These are phyloP conservation scores for Cyclura pinguis DNA, from an alignment of 2,797 vertebrate species.

Conservation along the genomic window DNA sequence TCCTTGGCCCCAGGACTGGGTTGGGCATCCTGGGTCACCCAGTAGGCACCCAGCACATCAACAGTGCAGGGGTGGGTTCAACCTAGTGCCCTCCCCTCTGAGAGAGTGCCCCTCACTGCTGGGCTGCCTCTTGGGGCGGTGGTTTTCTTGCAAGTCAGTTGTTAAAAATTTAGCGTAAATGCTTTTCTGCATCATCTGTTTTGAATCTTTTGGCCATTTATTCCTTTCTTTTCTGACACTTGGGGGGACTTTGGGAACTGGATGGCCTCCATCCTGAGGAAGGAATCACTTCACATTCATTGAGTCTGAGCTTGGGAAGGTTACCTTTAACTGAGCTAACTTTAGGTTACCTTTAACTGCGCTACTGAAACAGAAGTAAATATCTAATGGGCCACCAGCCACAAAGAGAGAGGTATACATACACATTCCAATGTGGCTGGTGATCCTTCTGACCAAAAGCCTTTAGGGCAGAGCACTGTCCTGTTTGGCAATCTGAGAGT, in stretches of 20 bases:
- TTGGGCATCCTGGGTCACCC: no score
- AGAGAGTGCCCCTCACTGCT: neutral
- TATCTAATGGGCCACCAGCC: no score
- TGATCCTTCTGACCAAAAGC: neutral
- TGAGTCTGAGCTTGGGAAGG: neutral
- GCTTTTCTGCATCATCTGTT: rapidly evolving
- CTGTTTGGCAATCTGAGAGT: neutral
- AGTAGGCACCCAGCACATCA: neutral
- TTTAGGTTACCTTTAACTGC: neutral
- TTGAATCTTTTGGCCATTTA: neutral
- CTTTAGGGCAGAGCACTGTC: neutral
- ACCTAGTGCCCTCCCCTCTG: no score
- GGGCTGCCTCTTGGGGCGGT: neutral
- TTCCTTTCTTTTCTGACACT: neutral
- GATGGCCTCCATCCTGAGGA: rapidly evolving
- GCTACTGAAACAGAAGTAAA: neutral
- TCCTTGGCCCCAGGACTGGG: no score
- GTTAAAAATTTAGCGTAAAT: neutral
- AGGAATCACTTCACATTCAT: neutral
- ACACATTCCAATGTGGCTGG: no score
- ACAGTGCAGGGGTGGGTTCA: neutral
- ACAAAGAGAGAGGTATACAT: no score
- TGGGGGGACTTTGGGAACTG: constrained; percentile 5
- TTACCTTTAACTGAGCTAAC: no score
- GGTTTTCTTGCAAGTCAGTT: rapidly evolving